Evolutionary conservation across 2,797 vertebrate species (phyloP), one percentile per base, ranked within the genome.

Genomic region (Enteromius viviparus): DNA sequence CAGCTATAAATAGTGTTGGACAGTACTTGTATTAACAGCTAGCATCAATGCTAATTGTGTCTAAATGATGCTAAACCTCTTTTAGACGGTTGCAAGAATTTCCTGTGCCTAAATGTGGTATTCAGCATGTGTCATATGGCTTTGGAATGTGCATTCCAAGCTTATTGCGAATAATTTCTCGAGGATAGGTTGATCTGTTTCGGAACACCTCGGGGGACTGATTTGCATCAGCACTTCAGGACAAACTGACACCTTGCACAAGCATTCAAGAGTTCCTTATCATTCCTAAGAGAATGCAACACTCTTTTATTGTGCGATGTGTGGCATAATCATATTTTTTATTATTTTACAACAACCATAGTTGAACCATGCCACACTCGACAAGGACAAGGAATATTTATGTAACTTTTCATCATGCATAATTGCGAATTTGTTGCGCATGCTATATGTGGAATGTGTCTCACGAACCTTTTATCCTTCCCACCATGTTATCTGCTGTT

Each of bases 401-500:
- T 69, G 32, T 58, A 70, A 37, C 37, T 34, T 70, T 70, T 23
- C 19, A 72, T 80, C 34, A 58, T 32, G 23, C 15, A 32, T 17
- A 40, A 58, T 64, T 78, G 79, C 83, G 83, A 91, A 91, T 91
- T 90, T 89, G 90, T 91, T 77, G 8, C 42, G 37, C 66, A 62
- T 17, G 3, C 47, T 75, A 34, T 75, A 75, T 70, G 84, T 92
- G 92, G 92, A 94, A 94, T 93, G 90, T 89, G 81, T 91, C 90
- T 89, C 89, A 90, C 86, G 85, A 90, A 89, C 79, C 58, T 26
- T 55, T 72, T 37, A 78, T 72, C 51, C 76, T 83, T 75, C 78
- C 77, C 58, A 66, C 89, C 29, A 68, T 81, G 89, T 93, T 94
- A 94, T 94, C 94, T 88, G 76, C 85, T 92, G 92, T 92, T 94